A percentile compares a stretch with the other conserved stretches of the same genome.
phyloP scores from a whole-genome alignment of 2,888 invertebrate genomes.

The Conchocele bisecta region DNA sequence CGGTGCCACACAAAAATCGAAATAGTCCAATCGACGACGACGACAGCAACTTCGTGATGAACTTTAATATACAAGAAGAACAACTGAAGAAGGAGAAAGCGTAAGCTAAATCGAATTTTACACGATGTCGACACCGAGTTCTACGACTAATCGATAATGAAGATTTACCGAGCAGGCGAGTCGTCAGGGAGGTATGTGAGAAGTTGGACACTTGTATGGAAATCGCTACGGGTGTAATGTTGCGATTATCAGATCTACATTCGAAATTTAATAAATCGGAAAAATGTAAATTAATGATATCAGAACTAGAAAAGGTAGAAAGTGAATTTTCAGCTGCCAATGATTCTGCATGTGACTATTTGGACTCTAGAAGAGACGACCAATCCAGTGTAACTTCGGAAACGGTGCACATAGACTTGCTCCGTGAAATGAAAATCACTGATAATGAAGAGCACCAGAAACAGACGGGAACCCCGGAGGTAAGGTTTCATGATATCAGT shows the following conservation, averaged over 20 bases:
- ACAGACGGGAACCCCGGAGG: too few species aligned
- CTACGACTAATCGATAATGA: not conserved
- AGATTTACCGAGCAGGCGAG: not conserved
- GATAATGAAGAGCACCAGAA: too few species aligned
- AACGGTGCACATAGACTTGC: not conserved
- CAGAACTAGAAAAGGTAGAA: constrained; percentile 7
- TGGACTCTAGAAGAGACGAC: not conserved
- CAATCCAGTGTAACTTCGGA: constrained; percentile 6
- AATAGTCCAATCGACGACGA: too few species aligned
- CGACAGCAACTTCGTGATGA: too few species aligned
- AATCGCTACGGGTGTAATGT: not conserved
- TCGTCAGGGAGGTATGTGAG: not conserved
- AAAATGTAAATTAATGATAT: too few species aligned
- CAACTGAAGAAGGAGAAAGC: constrained; percentile 4
- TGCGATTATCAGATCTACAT: not conserved
- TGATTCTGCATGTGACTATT: constrained; percentile 7
- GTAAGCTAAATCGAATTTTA: not conserved
- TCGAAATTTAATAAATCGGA: not conserved
- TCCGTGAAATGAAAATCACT: not conserved
- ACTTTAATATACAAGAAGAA: too few species aligned
- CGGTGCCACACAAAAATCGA: too few species aligned
- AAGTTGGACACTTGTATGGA: constrained; percentile 10
- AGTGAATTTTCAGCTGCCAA: not conserved
- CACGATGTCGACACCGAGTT: not conserved
- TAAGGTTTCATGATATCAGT: too few species aligned